phyloP scores from a whole-genome alignment of 2,888 invertebrate genomes.

The Drosophila gaucha region DNA sequence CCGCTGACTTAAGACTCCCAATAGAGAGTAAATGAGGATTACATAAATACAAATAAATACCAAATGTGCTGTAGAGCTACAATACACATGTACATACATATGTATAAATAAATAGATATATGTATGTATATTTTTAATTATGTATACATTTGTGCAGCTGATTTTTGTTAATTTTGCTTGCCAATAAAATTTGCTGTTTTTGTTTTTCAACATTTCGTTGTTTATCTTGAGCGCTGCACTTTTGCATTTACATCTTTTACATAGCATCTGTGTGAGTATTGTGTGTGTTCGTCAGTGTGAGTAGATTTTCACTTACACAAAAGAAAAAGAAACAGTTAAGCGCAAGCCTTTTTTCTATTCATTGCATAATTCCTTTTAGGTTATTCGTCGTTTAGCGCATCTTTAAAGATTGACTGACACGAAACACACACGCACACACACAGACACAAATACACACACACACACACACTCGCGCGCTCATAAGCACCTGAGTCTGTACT shows the following conservation, averaged over 20 bases:
- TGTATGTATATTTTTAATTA: background rate
- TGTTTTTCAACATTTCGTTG: slow-evolving; percentile 13
- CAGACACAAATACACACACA: background rate
- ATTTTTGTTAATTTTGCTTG: slow-evolving; percentile 9
- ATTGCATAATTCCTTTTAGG: slow-evolving; percentile 70
- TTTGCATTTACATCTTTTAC: background rate
- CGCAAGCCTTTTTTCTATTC: slow-evolving; percentile 43
- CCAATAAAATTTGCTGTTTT: slow-evolving; percentile 6
- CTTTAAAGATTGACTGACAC: slow-evolving; percentile 36
- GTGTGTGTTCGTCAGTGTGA: background rate
- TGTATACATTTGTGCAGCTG: slow-evolving; percentile 6
- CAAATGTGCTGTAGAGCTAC: background rate
- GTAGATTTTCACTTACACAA: slow-evolving; percentile 27
- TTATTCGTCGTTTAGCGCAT: slow-evolving; percentile 58
- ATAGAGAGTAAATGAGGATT: slow-evolving; percentile 13
- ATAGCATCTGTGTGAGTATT: slow-evolving; percentile 1
- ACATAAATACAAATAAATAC: slow-evolving; percentile 10
- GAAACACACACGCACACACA: slow-evolving; percentile 6
- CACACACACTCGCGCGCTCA: background rate
- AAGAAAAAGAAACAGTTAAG: slow-evolving; percentile 23
- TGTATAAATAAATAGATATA: background rate
- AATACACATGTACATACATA: slow-evolving; percentile 4
- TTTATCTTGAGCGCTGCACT: slow-evolving; percentile 13
- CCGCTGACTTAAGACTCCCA: slow-evolving; percentile 4
- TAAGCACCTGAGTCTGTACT: slow-evolving; percentile 20